These are phyloP conservation scores for Ictalurus punctatus DNA, from an alignment of 2,113 vertebrate species.

Conservation along the genomic window DNA sequence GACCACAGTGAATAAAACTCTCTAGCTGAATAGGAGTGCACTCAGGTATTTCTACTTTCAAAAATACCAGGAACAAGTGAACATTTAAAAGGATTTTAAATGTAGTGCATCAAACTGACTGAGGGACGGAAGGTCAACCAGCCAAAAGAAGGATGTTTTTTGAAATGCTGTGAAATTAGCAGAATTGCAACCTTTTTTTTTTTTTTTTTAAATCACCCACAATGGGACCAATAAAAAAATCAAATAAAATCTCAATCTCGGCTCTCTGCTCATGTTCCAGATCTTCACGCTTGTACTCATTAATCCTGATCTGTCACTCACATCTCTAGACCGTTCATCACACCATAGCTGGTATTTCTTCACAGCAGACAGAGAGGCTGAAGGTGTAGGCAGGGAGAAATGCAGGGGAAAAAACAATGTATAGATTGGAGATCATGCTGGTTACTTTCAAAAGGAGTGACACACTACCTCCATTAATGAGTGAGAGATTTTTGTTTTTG, in stretches of 20 bases:
- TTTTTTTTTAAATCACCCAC: slow-evolving; percentile 41
- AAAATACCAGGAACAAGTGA: slow-evolving; percentile 40
- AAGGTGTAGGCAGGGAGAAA: background rate
- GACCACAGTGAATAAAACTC: slow-evolving; percentile 7
- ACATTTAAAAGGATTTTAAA: slow-evolving; percentile 29
- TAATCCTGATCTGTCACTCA: slow-evolving; percentile 20
- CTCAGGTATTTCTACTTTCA: slow-evolving; percentile 36
- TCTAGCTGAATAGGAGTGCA: slow-evolving; percentile 7
- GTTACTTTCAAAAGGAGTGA: background rate
- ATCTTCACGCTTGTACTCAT: slow-evolving; percentile 37
- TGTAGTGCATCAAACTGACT: slow-evolving; percentile 47
- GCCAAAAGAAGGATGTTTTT: slow-evolving; percentile 44
- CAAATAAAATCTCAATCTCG: slow-evolving; percentile 40
- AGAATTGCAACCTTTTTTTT: slow-evolving; percentile 55
- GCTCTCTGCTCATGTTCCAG: slow-evolving; percentile 37
- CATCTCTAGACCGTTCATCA: background rate
- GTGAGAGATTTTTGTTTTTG: background rate
- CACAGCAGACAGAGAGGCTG: slow-evolving; percentile 12
- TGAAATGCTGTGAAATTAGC: slow-evolving; percentile 50
- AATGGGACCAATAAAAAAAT: slow-evolving; percentile 67
- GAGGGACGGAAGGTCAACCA: slow-evolving; percentile 63
- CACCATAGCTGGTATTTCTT: background rate
- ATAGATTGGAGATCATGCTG: background rate
- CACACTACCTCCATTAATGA: background rate
- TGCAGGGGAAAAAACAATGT: background rate